Conservation (phyloP, 1,140 invertebrate genomes). For the Atta colombica region DNA sequence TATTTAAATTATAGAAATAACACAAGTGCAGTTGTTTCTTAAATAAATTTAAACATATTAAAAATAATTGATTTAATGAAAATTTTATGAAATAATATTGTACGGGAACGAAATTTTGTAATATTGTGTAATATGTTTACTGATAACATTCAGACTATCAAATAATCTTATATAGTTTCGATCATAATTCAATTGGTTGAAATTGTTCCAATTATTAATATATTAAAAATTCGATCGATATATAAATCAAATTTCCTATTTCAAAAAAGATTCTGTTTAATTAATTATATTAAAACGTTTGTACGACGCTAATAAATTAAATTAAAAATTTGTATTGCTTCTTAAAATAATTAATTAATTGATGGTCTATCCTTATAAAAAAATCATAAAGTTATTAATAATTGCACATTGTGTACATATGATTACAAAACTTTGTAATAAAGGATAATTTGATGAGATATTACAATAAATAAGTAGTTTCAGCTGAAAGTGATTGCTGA, state of each 20-base stretch:
- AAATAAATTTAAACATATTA: neutral
- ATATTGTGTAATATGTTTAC: neutral
- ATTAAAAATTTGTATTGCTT: neutral
- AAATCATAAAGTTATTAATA: neutral
- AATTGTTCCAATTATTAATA: neutral
- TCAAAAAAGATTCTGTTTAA: neutral
- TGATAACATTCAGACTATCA: neutral
- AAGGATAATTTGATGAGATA: neutral
- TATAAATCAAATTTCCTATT: neutral
- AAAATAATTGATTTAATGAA: neutral
- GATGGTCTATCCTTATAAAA: neutral
- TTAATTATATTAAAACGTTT: slow-evolving; percentile 2
- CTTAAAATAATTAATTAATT: neutral
- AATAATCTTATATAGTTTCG: neutral
- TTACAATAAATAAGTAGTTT: slow-evolving; percentile 11
- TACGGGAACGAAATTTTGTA: too few relatives aligned
- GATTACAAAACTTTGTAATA: neutral
- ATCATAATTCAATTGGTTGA: slow-evolving; percentile 2
- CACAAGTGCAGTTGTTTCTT: neutral
- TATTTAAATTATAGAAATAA: slow-evolving; percentile 10
- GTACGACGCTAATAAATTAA: neutral
- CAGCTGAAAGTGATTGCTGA: neutral
- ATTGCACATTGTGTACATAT: neutral
- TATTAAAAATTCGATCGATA: neutral
- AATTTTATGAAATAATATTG: neutral